Evolutionary conservation across 1,140 invertebrate genomes (phyloP).

Genomic region (Lucilia cuprina): DNA sequence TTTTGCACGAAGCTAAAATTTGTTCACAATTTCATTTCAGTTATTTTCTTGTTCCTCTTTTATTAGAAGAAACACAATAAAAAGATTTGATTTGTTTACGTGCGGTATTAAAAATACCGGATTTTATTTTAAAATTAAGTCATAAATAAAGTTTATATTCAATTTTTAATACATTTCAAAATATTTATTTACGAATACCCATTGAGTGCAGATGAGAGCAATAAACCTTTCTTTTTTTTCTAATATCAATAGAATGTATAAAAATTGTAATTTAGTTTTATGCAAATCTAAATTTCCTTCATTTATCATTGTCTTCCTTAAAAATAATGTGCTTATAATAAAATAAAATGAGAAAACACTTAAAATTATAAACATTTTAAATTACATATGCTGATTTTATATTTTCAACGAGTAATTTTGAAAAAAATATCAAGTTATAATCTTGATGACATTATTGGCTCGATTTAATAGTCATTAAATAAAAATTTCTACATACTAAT

Average conservation of each 20-base stretch:
- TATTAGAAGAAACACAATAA: background rate
- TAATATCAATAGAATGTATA: background rate
- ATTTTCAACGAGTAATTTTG: background rate
- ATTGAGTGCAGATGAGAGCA: background rate
- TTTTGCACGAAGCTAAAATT: constrained; percentile 17
- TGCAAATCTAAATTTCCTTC: constrained; percentile 3
- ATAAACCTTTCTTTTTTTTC: background rate
- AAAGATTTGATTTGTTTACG: constrained; percentile 31
- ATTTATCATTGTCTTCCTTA: constrained; percentile 4
- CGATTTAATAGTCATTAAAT: constrained; percentile 11
- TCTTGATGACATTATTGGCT: constrained; percentile 6
- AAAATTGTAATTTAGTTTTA: background rate
- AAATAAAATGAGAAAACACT: background rate
- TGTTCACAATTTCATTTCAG: background rate
- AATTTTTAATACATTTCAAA: too few relatives aligned
- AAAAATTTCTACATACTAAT: background rate
- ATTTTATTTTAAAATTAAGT: constrained; percentile 16
- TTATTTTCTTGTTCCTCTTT: too few relatives aligned
- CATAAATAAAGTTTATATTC: background rate
- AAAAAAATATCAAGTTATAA: background rate
- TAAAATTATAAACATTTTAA: background rate
- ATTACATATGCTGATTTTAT: background rate
- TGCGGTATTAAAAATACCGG: constrained; percentile 3
- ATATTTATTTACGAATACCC: background rate
- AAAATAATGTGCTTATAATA: background rate